Base-by-base conservation (phyloP, 1,140 invertebrate species). In the Oedothorax gibbosus region DNA sequence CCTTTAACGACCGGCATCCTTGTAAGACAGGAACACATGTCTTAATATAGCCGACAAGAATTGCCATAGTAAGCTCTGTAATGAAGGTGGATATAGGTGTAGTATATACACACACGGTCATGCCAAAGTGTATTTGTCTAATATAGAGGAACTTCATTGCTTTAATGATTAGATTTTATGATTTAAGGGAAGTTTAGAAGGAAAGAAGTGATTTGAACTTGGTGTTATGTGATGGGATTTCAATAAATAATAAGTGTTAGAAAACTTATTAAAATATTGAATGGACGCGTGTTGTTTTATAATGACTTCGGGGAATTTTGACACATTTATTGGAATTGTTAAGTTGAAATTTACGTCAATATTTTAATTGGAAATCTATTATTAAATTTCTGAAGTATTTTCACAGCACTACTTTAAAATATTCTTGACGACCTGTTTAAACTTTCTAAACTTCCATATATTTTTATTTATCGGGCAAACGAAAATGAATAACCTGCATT, bases 41-140 rank as follows among this genome's bases (percentile, higher is more conserved):
- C 75, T 60, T 77, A 64, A 77, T 77, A 77, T 77, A 62, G 54
- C 35, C 60, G 75, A 65, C 75, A 77, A 77, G 57, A 77, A 77
- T 64, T 57, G 35, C 60, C 35, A 4, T 64, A 15, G 60, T 64
- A 64, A 77, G 60, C 75, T 62, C 35, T 77, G 75, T 77, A 77
- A 77, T 77, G 75, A 64, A 64, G 35, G 21, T 65, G 51, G 75
- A 76, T 20, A 75, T 75, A 49, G 72, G 53, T 49, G 21, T 71
- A 71, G 51, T 71, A 51, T 53, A 71, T 71, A 71, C 20, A 71
- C 49, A 51, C 51, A 11, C n/a, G 50, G 69, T 69, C n/a, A 50
- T 4, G 14, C 66, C 66, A 50, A 35, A 35, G 35, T 35, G 35
- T 35, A 71, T 54, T 71, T 71, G 21, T 53, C 69, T 53, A 49